Evolutionary conservation across 23 tunicate genomes (phyloP).

Genomic region (Phallusia fumigata): DNA sequence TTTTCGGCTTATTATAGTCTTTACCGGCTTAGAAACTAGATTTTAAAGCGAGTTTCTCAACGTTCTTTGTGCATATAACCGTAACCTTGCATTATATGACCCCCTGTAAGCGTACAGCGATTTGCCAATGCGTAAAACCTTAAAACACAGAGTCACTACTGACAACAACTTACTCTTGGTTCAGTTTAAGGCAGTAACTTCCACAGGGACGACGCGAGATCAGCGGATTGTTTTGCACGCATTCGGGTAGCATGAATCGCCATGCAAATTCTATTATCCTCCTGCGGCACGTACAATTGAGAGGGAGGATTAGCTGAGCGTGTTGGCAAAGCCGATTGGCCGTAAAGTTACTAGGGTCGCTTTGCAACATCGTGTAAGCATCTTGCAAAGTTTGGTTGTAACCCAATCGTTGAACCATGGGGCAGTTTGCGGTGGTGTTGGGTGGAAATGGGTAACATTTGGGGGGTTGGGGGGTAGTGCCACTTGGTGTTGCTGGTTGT

Average conservation of each 20-base stretch:
- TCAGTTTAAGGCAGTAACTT: background rate
- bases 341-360: background rate
- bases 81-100: no score
- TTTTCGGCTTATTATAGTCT: no score
- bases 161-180: background rate
- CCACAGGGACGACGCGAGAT: background rate
- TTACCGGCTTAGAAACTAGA: no score
- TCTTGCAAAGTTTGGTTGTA: background rate
- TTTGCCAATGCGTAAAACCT: no score
- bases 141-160: no score
- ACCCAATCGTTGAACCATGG: background rate
- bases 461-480: background rate
- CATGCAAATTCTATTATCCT: background rate
- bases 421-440: background rate
- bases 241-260: background rate
- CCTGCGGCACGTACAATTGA: background rate
- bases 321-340: background rate
- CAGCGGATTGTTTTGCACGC: background rate
- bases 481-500: background rate
- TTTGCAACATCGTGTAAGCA: background rate
- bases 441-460: background rate
- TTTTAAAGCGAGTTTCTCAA: no score
- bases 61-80: no score
- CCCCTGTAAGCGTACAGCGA: no score
- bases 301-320: background rate